Conservation (phyloP, 2,113 vertebrate genomes). For the Daphoenositta chrysoptera region DNA sequence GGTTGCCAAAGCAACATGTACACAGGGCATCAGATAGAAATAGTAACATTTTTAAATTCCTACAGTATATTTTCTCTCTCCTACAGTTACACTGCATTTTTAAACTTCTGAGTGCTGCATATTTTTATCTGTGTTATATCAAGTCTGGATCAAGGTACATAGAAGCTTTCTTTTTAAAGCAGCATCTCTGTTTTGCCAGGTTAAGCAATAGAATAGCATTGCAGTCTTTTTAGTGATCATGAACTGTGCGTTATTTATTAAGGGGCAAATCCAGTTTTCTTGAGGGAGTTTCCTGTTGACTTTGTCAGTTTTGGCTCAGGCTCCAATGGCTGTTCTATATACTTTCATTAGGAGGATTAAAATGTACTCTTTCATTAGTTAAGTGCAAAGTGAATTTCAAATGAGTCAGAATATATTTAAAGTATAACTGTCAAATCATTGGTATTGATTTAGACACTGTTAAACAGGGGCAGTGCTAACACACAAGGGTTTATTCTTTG, state of each 20-base stretch:
- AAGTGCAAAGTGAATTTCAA: constrained; percentile 54
- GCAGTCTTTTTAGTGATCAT: not conserved
- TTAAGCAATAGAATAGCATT: not conserved
- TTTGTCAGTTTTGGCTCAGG: not conserved
- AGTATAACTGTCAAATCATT: constrained; percentile 27
- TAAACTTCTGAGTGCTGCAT: not conserved
- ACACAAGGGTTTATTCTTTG: constrained; percentile 46
- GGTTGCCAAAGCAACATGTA: not conserved
- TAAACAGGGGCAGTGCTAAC: constrained; percentile 26
- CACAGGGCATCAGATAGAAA: not conserved
- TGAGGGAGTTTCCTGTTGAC: not conserved
- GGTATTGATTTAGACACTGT: constrained; percentile 51
- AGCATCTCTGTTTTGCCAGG: not conserved
- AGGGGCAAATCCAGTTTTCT: not conserved
- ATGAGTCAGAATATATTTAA: constrained; percentile 30
- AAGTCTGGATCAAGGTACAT: not conserved
- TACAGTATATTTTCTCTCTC: not conserved
- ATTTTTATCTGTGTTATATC: not conserved
- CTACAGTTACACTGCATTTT: accelerated
- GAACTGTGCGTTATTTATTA: not conserved
- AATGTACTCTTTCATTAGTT: constrained; percentile 58
- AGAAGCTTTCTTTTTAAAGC: not conserved
- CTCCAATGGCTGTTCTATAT: not conserved
- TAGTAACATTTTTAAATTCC: not conserved
- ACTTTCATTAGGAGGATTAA: constrained; percentile 46